Evolutionary conservation across 1,140 invertebrate species (phyloP), one percentile per base, ranked within the genome.

Genomic region (Nasonia longicornis): DNA sequence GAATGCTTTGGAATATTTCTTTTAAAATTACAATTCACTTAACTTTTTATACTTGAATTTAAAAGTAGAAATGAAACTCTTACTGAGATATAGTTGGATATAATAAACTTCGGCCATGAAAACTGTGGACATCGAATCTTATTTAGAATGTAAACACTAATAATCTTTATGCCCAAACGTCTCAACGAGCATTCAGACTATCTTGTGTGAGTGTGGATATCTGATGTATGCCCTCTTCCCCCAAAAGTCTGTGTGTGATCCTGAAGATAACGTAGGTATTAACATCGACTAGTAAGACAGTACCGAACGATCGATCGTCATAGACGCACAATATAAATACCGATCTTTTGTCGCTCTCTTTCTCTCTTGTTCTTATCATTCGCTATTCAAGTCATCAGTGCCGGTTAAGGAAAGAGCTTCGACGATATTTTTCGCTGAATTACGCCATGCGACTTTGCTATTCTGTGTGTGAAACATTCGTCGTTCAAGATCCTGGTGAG

Each of bases 231-330:
- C 35, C 74, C 42, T n/a, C 31, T n/a, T 63, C 35, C 45, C 6
- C 70, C n/a, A 22, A 42, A 45, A n/a, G 42, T 78, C 31, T 22
- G 42, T 71, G 16, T 70, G 48, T 52, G 71, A 52, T 52, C 72
- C 71, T 69, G 63, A 84, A 85, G 86, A 85, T 87, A 87, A 88
- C 73, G 87, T 85, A 87, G 86, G 82, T 85, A 83, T 82, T 67
- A 75, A 58, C 52, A 20, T 75, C 63, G 26, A 66, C 26, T 58
- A n/a, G 66, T 38, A 45, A 69, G 20, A 10, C 66, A 70, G 45
- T 78, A 70, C 14, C 12, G 26, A 78, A 48, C 22, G 76, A 35
- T 26, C 38, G 10, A 31, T 70, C 2, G 14, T 58, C 63, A n/a
- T 7, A 3, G 29, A 29, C 38, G 10, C 31, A 79, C 42, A n/a